phyloP scores from a whole-genome alignment of 2,113 vertebrate species.

The Sinocyclocheilus anshuiensis region DNA sequence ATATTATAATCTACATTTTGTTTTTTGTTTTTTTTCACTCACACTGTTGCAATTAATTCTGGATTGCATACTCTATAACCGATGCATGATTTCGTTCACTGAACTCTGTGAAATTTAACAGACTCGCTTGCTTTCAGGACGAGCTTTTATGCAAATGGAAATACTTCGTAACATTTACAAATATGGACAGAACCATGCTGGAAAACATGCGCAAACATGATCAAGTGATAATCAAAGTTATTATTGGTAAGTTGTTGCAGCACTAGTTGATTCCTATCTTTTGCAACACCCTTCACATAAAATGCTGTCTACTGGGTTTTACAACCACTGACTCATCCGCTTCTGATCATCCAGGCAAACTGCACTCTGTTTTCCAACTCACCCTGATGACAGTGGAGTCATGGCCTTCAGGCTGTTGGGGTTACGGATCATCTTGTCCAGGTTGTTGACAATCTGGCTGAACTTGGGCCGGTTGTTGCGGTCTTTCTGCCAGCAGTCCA shows the following conservation, averaged over 20 bases:
- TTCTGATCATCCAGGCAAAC: neutral
- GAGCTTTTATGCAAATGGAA: neutral
- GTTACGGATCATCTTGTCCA: constrained; percentile 99
- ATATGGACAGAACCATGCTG: neutral
- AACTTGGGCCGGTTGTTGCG: constrained; percentile 96
- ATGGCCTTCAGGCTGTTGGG: constrained; percentile 97
- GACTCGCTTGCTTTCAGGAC: no score
- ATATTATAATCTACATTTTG: no score
- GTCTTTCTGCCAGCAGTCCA: constrained; percentile 99
- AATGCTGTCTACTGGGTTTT: neutral
- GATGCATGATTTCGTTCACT: no score
- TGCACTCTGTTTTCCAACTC: constrained; percentile 46
- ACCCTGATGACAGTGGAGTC: constrained; percentile 96
- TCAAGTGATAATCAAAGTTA: no score
- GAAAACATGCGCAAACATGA: neutral
- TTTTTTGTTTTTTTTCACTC: no score
- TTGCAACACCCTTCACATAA: neutral
- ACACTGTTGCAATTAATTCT: no score
- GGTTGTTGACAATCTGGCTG: constrained; percentile 95
- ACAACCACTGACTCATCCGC: neutral
- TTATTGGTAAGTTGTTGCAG: neutral
- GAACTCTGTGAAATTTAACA: no score
- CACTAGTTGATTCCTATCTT: neutral
- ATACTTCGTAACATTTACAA: neutral
- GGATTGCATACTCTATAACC: no score